A percentile compares a stretch with the other conserved stretches of the same genome.
These are phyloP conservation scores for Pagetopsis macropterus DNA, from an alignment of 2,797 vertebrate species.

Conservation along the genomic window DNA sequence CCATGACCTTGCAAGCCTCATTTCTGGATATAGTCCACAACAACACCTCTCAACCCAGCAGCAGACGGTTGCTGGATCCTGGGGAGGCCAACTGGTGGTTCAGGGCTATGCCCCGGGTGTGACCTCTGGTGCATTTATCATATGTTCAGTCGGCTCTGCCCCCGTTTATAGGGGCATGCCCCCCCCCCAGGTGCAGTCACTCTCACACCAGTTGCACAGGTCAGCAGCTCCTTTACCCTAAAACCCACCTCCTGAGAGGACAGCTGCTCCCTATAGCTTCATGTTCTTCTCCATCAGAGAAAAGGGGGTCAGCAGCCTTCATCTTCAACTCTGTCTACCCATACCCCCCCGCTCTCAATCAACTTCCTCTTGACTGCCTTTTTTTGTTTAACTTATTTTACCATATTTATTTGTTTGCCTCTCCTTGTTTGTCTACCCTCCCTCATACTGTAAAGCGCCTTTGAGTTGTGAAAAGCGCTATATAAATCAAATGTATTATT, in stretches of 20 bases:
- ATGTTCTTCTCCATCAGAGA: conserved; percentile 34
- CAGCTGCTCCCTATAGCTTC: conserved; percentile 60
- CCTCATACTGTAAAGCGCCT: too few species aligned
- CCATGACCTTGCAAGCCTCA: conserved; percentile 32
- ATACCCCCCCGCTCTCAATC: too few species aligned
- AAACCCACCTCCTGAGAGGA: conserved; percentile 60
- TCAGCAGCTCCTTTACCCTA: conserved; percentile 62
- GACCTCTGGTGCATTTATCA: conserved; percentile 75
- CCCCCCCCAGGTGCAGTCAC: conserved; percentile 51
- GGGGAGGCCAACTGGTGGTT: conserved; percentile 70
- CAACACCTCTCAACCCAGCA: conserved; percentile 63
- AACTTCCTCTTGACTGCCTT: too few species aligned
- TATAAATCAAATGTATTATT: too few species aligned
- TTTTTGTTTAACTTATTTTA: too few species aligned
- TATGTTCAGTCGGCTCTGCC: conserved; percentile 69
- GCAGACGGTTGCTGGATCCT: conserved; percentile 66
- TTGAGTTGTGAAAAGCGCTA: too few species aligned
- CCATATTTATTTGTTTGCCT: too few species aligned
- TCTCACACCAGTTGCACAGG: conserved; percentile 66
- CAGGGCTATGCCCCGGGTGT: conserved; percentile 59
- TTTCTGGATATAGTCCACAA: conserved; percentile 50
- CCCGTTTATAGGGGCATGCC: conserved; percentile 66
- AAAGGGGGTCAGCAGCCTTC: conserved; percentile 30
- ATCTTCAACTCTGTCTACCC: not conserved
- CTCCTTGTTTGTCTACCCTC: too few species aligned